Percentiles rank a stretch among this genome's conserved stretches.
Evolutionary conservation across 2,113 vertebrate species (phyloP).

Genomic region (Microcebus griseorufus): DNA sequence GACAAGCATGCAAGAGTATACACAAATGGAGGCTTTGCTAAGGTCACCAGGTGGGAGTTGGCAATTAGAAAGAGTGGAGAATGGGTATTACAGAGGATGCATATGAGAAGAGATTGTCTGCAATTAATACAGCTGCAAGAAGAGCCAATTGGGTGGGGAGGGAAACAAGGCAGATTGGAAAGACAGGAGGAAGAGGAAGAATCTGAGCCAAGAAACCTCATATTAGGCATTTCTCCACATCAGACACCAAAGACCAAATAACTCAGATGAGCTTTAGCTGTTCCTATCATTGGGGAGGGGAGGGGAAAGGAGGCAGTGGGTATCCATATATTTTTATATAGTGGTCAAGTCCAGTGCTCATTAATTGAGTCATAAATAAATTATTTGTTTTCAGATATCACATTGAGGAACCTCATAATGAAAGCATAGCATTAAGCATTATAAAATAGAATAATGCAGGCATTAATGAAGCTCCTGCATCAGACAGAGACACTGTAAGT

Average conservation of each 20-base stretch:
- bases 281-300: background rate
- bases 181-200: background rate
- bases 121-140: background rate
- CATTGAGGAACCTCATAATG: background rate
- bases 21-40: background rate
- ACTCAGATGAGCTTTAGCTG: background rate
- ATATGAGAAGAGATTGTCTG: background rate
- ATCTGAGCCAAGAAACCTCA: background rate
- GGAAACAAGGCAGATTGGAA: background rate
- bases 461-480: background rate
- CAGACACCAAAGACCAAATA: background rate
- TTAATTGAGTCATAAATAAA: background rate
- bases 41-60: background rate
- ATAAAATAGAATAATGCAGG: background rate
- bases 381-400: constrained; percentile 1
- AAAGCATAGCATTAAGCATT: background rate
- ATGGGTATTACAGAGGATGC: background rate
- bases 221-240: background rate
- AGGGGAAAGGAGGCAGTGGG: background rate
- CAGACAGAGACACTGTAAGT: background rate
- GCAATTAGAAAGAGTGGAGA: background rate
- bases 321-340: background rate
- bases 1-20: too few species aligned
- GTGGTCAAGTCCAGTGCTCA: background rate
- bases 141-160: background rate